A percentile compares a stretch with the other conserved stretches of the same genome.
Conservation (phyloP, 2,888 invertebrate genomes). For the Tiphia femorata region DNA sequence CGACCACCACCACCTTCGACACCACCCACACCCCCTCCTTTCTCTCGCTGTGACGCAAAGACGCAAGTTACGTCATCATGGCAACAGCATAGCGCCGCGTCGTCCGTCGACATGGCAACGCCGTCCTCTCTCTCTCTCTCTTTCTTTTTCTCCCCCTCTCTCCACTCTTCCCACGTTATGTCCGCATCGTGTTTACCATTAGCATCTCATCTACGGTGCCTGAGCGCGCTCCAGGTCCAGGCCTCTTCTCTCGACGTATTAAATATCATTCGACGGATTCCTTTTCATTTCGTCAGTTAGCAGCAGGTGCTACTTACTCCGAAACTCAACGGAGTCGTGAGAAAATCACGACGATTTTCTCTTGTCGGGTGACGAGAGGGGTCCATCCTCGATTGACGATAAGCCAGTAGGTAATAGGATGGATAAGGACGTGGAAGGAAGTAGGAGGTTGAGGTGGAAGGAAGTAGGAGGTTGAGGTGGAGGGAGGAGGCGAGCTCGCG, state of each 20-base stretch:
- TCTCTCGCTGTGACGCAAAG: conserved; percentile 60
- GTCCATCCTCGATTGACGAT: no score
- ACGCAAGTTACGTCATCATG: conserved; percentile 63
- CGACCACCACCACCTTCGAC: neutral
- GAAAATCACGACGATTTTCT: no score
- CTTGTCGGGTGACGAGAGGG: no score
- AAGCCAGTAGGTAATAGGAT: no score
- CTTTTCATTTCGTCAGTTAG: neutral
- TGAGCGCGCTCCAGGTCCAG: neutral
- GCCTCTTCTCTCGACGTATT: conserved; percentile 23
- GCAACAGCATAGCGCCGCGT: conserved; percentile 46
- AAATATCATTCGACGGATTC: conserved; percentile 38
- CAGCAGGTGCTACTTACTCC: no score
- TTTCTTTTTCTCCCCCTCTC: conserved; percentile 17
- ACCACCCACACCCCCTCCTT: conserved; percentile 4
- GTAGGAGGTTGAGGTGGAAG: no score
- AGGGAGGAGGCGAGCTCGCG: no score
- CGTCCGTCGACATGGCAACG: conserved; percentile 62
- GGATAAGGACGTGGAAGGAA: no score
- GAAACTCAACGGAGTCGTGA: no score
- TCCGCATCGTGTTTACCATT: conserved; percentile 43
- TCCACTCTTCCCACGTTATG: conserved; percentile 25
- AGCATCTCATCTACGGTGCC: conserved; percentile 36
- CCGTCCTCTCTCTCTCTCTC: conserved; percentile 43
- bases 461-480: no score